These are phyloP conservation scores for Tenthredo scrophulariae DNA, from an alignment of 2,888 invertebrate species.

Conservation along the genomic window DNA sequence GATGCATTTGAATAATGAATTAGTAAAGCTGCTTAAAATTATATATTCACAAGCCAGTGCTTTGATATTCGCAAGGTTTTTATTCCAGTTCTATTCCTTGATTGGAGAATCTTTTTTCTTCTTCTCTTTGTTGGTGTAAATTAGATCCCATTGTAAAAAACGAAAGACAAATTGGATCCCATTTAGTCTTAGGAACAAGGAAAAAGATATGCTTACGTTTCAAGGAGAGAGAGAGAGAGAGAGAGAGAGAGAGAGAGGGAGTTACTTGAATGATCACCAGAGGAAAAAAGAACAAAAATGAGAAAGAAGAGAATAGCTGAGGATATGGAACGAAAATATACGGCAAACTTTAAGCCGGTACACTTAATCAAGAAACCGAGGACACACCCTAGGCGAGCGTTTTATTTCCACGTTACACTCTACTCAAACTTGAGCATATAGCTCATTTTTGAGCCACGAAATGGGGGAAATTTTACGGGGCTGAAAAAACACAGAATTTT, in stretches of 20 bases:
- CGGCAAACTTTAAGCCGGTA: background rate
- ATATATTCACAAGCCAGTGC: background rate
- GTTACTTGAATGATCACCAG: background rate
- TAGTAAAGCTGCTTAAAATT: background rate
- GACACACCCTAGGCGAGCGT: background rate
- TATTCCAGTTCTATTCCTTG: background rate
- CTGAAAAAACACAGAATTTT: background rate
- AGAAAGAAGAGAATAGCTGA: background rate
- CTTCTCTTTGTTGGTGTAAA: background rate
- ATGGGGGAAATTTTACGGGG: background rate
- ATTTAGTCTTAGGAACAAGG: background rate
- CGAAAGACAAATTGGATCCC: background rate
- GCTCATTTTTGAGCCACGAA: background rate
- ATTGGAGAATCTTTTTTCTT: background rate
- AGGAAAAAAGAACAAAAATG: background rate
- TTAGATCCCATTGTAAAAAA: background rate
- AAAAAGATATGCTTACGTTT: conserved; percentile 4
- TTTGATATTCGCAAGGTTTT: background rate
- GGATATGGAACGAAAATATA: background rate
- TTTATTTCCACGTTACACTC: background rate
- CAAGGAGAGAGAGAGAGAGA: background rate
- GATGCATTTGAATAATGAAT: background rate
- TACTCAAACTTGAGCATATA: conserved; percentile 15
- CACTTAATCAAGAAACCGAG: conserved; percentile 15
- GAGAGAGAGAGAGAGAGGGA: background rate